phyloP scores from a whole-genome alignment of 2,888 invertebrate species.

The Sarcophaga rosellei region DNA sequence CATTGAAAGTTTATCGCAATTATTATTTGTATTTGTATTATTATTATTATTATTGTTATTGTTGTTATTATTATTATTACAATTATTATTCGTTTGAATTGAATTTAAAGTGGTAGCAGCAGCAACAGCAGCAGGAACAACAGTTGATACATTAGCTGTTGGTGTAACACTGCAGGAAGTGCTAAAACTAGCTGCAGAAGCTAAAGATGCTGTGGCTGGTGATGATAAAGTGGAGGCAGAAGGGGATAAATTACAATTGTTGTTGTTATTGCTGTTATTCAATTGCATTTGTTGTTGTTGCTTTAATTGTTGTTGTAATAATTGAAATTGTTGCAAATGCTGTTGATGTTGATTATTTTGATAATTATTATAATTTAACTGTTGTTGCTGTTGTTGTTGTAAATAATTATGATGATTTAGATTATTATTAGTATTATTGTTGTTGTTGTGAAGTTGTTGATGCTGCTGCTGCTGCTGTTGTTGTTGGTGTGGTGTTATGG shows the following conservation, averaged over 20 bases:
- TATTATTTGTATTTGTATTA: constrained; percentile 54
- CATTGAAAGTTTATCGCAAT: constrained; percentile 82
- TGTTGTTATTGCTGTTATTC: constrained; percentile 45
- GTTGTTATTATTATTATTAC: constrained; percentile 39
- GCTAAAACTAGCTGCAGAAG: background rate
- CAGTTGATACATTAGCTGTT: background rate
- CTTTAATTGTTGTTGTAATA: constrained; percentile 59
- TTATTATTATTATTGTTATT: constrained; percentile 42
- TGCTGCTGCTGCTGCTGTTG: constrained; percentile 46
- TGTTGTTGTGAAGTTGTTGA: constrained; percentile 41
- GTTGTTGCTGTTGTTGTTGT: constrained; percentile 54
- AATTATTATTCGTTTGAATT: constrained; percentile 54
- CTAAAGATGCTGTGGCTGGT: constrained; percentile 11
- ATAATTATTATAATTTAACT: constrained; percentile 70
- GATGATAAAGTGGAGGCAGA: constrained; percentile 3
- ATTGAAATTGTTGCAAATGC: constrained; percentile 60
- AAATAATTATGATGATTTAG: constrained; percentile 49
- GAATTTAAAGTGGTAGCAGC: constrained; percentile 35
- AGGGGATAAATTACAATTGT: constrained; percentile 36
- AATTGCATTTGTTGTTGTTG: constrained; percentile 60
- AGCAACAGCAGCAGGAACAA: constrained; percentile 13
- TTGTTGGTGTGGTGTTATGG: constrained; percentile 14
- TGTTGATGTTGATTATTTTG: constrained; percentile 64
- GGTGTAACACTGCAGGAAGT: constrained; percentile 5
- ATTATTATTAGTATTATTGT: constrained; percentile 42